A percentile compares a stretch with the other conserved stretches of the same genome.
phyloP scores from a whole-genome alignment of 2,113 vertebrate species.

The Serilophus lunatus region DNA sequence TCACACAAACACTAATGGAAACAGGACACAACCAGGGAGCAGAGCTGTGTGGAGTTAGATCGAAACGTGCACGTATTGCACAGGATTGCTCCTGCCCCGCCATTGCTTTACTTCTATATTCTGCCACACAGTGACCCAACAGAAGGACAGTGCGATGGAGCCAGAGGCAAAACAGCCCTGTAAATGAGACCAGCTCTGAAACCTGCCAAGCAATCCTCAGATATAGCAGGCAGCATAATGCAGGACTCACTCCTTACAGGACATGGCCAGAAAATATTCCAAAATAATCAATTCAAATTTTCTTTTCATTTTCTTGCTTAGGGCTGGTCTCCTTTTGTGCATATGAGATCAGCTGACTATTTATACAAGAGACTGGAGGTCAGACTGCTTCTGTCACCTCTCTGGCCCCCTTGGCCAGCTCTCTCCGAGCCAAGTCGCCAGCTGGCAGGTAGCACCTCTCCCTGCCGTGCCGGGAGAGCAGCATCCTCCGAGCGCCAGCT shows the following conservation, averaged over 20 bases:
- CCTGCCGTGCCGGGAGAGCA: accelerated
- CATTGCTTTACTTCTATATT: background rate
- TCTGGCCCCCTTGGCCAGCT: background rate
- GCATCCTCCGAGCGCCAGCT: background rate
- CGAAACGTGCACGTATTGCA: background rate
- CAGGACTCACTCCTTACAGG: background rate
- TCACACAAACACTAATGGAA: background rate
- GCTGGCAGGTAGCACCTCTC: background rate
- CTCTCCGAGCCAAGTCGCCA: background rate
- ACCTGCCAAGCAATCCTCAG: background rate
- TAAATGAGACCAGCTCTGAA: background rate
- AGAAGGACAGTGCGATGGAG: background rate
- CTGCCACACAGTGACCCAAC: accelerated
- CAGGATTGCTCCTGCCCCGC: background rate
- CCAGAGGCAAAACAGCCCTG: background rate
- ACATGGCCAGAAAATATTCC: background rate
- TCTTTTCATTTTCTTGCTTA: background rate
- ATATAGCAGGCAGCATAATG: background rate
- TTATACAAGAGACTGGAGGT: background rate
- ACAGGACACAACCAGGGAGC: background rate
- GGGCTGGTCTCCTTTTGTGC: background rate
- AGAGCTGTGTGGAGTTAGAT: background rate
- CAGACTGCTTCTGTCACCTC: accelerated
- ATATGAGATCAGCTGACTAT: background rate
- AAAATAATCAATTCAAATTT: background rate